Percentiles rank a stretch among this genome's conserved stretches.
phyloP scores from a whole-genome alignment of 1,140 invertebrate genomes.

The Nephotettix cincticeps region DNA sequence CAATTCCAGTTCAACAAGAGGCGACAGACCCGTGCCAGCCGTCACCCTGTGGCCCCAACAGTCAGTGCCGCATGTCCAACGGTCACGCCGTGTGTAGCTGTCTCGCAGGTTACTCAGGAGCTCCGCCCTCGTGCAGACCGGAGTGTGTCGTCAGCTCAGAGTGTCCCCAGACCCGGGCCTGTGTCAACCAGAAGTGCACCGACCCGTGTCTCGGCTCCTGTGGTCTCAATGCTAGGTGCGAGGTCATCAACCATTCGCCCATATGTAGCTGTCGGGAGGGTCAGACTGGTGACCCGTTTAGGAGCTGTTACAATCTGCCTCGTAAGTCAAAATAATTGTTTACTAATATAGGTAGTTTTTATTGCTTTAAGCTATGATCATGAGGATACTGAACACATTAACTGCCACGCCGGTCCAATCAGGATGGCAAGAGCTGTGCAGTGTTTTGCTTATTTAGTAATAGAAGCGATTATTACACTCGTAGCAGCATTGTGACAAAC shows the following conservation, averaged over 20 bases:
- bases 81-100: slow-evolving; percentile 77
- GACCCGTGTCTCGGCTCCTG: slow-evolving; percentile 83
- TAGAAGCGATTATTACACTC: too few relatives aligned
- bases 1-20: slow-evolving; percentile 41
- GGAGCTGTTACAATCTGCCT: slow-evolving; percentile 60
- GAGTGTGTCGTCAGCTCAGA: slow-evolving; percentile 82
- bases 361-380: too few relatives aligned
- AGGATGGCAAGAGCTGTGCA: too few relatives aligned
- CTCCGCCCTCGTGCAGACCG: slow-evolving; percentile 75
- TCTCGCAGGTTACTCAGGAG: slow-evolving; percentile 69
- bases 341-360: too few relatives aligned
- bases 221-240: slow-evolving; percentile 77
- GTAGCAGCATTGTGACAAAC: too few relatives aligned
- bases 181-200: slow-evolving; percentile 81
- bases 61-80: slow-evolving; percentile 69
- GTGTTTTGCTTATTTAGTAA: too few relatives aligned
- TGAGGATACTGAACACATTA: too few relatives aligned
- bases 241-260: slow-evolving; percentile 82
- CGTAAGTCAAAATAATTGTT: slow-evolving; percentile 58
- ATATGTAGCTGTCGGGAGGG: slow-evolving; percentile 77
- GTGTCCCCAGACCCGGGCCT: slow-evolving; percentile 74
- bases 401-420: too few relatives aligned
- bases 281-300: slow-evolving; percentile 84
- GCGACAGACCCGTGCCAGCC: slow-evolving; percentile 65
- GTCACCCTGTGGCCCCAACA: slow-evolving; percentile 77